phyloP scores from a whole-genome alignment of 1,140 invertebrate species.

The Mya arenaria region DNA sequence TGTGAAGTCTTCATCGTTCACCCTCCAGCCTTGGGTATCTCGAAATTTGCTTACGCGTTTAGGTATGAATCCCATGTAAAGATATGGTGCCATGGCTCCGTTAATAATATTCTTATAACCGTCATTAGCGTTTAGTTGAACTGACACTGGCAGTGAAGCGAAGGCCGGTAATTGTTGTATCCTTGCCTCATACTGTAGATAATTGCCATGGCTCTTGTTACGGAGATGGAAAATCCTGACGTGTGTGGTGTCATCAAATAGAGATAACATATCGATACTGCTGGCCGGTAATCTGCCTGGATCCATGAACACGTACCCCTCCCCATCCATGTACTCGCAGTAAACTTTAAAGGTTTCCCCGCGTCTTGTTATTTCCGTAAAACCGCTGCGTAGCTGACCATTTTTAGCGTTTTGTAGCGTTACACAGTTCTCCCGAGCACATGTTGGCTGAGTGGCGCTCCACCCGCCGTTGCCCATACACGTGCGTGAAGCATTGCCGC shows the following conservation, averaged over 20 bases:
- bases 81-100: constrained; percentile 11
- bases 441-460: not conserved
- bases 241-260: not conserved
- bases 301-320: constrained; percentile 34
- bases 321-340: constrained; percentile 23
- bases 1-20: constrained; percentile 15
- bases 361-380: not conserved
- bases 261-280: not conserved
- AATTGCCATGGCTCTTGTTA: not conserved
- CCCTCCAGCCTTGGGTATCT: constrained; percentile 3
- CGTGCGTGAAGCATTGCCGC: constrained; percentile 3
- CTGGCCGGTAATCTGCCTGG: not conserved
- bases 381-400: not conserved
- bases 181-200: not conserved
- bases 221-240: not conserved
- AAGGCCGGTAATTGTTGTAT: not conserved
- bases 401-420: not conserved
- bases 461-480: not conserved
- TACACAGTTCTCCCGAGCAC: not conserved
- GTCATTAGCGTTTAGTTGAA: constrained; percentile 18
- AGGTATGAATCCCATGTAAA: constrained; percentile 28
- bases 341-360: constrained; percentile 11
- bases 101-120: constrained; percentile 3
- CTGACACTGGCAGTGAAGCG: constrained; percentile 1
- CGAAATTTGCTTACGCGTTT: not conserved